A percentile compares a stretch with the other conserved stretches of the same genome.
phyloP scores from a whole-genome alignment of 2,113 vertebrate genomes.

The Saimiri boliviensis region DNA sequence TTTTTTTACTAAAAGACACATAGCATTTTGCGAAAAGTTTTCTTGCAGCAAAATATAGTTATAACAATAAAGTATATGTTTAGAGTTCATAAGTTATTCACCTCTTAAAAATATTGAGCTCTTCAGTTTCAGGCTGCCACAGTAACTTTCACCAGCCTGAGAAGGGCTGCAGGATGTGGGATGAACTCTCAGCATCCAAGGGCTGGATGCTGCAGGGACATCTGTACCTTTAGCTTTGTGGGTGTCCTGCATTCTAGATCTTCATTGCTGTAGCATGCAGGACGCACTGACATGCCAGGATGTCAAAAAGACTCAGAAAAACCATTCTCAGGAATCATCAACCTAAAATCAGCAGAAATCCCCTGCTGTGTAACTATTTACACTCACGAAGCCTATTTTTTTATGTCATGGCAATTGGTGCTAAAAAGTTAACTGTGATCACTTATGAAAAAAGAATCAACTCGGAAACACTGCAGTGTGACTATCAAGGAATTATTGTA shows the following conservation, averaged over 20 bases:
- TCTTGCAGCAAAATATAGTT: background rate
- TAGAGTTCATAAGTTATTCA: background rate
- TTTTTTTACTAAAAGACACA: background rate
- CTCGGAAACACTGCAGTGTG: background rate
- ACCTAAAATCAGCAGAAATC: background rate
- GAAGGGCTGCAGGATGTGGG: background rate
- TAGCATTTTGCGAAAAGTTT: background rate
- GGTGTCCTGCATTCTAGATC: background rate
- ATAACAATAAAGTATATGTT: background rate
- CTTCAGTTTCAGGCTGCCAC: background rate
- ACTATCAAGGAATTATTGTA: background rate
- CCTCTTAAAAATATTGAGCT: background rate
- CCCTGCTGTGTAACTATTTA: background rate
- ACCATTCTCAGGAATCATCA: background rate
- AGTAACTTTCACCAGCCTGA: background rate
- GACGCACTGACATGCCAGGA: background rate
- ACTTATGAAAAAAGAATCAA: background rate
- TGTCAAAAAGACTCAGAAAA: background rate
- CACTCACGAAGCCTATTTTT: background rate
- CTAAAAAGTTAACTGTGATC: background rate
- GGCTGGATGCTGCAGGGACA: accelerated
- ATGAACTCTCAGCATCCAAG: background rate
- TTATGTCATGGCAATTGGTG: background rate
- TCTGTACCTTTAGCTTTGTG: background rate
- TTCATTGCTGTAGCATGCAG: background rate